Conservation (phyloP, 2,113 vertebrate species). For the Etheostoma cragini region DNA sequence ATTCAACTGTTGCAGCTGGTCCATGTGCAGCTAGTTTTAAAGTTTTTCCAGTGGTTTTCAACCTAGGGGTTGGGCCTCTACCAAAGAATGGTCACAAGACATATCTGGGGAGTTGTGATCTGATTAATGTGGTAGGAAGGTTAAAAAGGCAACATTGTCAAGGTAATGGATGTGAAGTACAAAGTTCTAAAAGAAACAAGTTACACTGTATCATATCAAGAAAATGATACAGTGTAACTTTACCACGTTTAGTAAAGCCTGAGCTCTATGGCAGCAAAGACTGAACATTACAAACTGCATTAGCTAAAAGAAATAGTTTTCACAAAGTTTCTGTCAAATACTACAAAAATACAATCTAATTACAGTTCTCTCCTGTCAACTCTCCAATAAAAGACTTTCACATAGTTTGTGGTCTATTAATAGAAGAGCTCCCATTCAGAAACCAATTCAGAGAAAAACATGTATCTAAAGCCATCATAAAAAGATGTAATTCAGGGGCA, state of each 20-base stretch:
- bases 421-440: neutral
- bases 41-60: neutral
- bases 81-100: neutral
- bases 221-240: neutral
- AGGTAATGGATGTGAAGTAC: neutral
- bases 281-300: neutral
- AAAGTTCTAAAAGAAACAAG: neutral
- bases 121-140: neutral
- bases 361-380: neutral
- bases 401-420: neutral
- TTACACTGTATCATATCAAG: too few relatives aligned
- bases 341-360: neutral
- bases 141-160: neutral
- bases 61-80: neutral
- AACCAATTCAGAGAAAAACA: neutral
- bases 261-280: neutral
- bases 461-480: neutral
- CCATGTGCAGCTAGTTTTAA: neutral
- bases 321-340: neutral
- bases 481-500: neutral
- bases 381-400: neutral
- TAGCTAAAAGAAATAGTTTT: neutral
- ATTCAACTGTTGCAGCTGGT: neutral
- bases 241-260: neutral
- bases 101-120: neutral